Conservation (phyloP, 2,113 vertebrate genomes). For the Colaptes auratus region DNA sequence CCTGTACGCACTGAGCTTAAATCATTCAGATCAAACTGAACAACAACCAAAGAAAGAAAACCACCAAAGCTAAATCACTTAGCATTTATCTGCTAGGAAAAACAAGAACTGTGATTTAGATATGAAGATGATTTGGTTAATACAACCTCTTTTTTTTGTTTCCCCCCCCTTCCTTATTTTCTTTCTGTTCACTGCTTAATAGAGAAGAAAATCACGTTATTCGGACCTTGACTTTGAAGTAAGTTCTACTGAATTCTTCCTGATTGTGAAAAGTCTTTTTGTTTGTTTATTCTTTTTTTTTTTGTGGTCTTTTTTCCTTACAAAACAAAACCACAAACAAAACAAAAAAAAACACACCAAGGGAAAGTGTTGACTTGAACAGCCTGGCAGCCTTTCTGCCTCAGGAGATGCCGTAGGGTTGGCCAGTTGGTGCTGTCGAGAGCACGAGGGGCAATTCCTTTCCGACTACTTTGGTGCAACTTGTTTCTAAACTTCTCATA, state of each 20-base stretch:
- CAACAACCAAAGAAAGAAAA: neutral
- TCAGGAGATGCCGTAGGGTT: neutral
- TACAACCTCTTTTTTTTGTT: slow-evolving; percentile 72
- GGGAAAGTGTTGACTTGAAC: slow-evolving; percentile 20
- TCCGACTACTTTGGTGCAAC: slow-evolving; percentile 67
- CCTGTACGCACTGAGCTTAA: neutral
- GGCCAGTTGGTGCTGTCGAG: neutral
- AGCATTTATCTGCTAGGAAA: slow-evolving; percentile 24
- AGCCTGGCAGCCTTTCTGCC: slow-evolving; percentile 13
- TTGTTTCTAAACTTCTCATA: slow-evolving; percentile 48
- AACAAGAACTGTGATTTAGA: slow-evolving; percentile 44
- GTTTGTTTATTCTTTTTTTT: slow-evolving; percentile 5
- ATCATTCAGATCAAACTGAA: slow-evolving; percentile 10
- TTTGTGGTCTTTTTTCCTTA: neutral
- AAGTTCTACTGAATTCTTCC: slow-evolving; percentile 79
- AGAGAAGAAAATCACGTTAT: slow-evolving; percentile 99
- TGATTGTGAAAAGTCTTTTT: no score
- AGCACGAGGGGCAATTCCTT: slow-evolving; percentile 4
- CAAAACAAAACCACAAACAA: no score
- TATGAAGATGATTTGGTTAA: slow-evolving; percentile 45
- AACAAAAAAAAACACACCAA: slow-evolving; percentile 29
- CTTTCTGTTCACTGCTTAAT: slow-evolving; percentile 71
- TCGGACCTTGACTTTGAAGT: slow-evolving; percentile 99
- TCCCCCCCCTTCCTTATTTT: neutral
- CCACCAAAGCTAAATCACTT: neutral